Base-by-base conservation (phyloP, 2,888 invertebrate species). In the Rhamnusium bicolor region DNA sequence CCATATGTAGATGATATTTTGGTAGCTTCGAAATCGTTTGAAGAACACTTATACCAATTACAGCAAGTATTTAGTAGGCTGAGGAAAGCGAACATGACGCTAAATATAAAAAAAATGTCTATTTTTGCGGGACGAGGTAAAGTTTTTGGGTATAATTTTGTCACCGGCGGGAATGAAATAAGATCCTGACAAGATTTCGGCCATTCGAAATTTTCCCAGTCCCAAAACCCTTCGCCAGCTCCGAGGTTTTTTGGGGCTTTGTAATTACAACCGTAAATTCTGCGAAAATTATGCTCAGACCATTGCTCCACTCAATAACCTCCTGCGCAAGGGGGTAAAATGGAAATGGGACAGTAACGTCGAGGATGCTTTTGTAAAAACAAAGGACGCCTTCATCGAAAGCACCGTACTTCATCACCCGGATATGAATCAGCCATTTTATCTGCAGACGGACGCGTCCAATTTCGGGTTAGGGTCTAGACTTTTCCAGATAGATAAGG, bases 321-420 rank as follows among this genome's bases (percentile, higher is more conserved):
- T 75, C 10, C 63, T 75, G 14, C 19, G 53, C 24, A 77, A 75
- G 56, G 56, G 62, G 58, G 49, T 14, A 8, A 32, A 5, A 24
- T 74, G 77, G 74, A 32, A 24, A 12, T 68, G 77, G 77, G 56
- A 58, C n/a, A 51, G 12, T 0, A 56, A 19, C 16, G 58, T 73
- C 49, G 60, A 56, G 2, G 40, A 21, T 7, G 68, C 75, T 1
- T 75, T 75, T 27, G 16, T 14, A 2, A 16, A 63, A 14, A 49
- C 67, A 1, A 76, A 76, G 49, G 14, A 54, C 5, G 60, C 18
- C 12, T 67, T 68, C 69, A 32, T 47, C 12, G 54, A 63, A 46
- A 21, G 21, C 1, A 62, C 56, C 1, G 29, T 58, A 5, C 29
- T 72, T 1, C 10, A 29, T 18, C 74, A 74, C 62, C 74, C 74